phyloP scores from a whole-genome alignment of 2,888 invertebrate species.

The Nasonia oneida region DNA sequence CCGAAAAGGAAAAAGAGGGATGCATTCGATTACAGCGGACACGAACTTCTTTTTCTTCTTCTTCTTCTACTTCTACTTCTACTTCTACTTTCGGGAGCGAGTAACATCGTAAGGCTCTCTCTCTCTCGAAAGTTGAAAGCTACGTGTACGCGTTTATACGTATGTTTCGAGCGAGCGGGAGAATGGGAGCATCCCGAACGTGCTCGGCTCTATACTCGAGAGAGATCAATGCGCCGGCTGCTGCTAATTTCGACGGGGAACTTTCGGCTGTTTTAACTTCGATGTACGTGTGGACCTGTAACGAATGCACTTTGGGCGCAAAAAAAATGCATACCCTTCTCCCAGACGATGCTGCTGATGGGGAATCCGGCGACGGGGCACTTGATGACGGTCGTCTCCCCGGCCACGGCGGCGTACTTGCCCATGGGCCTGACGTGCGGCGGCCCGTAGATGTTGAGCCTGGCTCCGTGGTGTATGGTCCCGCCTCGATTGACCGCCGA shows the following conservation, averaged over 20 bases:
- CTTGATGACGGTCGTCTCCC: constrained; percentile 90
- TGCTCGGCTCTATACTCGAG: neutral
- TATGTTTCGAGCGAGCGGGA: neutral
- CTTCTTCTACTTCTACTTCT: neutral
- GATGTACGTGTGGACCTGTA: no score
- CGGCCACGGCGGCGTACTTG: constrained; percentile 92
- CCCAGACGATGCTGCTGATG: constrained; percentile 93
- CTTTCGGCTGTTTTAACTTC: neutral
- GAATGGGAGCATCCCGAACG: no score
- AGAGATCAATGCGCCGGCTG: neutral
- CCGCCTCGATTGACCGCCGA: constrained; percentile 91
- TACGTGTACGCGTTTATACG: neutral
- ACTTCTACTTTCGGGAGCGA: neutral
- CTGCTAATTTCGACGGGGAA: neutral
- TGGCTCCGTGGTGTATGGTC: constrained; percentile 89
- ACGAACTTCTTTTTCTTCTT: neutral
- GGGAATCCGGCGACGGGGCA: constrained; percentile 95
- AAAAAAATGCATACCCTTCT: constrained; percentile 84
- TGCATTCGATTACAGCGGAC: constrained; percentile 46
- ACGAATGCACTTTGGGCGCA: no score
- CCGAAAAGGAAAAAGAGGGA: neutral
- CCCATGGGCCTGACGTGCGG: constrained; percentile 94
- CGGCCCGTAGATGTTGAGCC: constrained; percentile 93
- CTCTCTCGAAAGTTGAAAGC: constrained; percentile 33
- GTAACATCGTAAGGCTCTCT: constrained; percentile 51